Percentiles rank a stretch among this genome's conserved stretches.
Conservation (phyloP, 2,113 vertebrate species). For the Amblyopsis rosae region DNA sequence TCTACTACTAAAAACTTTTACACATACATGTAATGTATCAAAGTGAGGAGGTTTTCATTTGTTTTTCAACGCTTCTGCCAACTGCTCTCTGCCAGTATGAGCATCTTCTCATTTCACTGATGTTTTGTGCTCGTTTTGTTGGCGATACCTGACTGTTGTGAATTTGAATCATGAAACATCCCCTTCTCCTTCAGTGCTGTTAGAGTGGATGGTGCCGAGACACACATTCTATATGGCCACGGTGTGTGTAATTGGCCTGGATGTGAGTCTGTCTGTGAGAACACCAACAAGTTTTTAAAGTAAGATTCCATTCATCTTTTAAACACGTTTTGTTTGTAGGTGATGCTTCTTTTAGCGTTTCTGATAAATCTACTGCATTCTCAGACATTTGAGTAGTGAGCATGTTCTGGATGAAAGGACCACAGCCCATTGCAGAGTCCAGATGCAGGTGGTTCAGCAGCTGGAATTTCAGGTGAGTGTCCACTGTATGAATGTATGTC, state of each 20-base stretch:
- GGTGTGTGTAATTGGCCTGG: constrained; percentile 95
- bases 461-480: constrained; percentile 59
- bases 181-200: constrained; percentile 78
- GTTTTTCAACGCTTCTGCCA: constrained; percentile 29
- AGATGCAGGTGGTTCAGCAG: constrained; percentile 73
- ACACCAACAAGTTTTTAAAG: constrained; percentile 91
- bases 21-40: constrained; percentile 58
- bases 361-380: background rate
- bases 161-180: constrained; percentile 34
- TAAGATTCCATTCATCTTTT: constrained; percentile 67
- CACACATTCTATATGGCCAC: constrained; percentile 87
- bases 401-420: constrained; percentile 68
- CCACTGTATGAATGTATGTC: background rate
- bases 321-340: background rate
- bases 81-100: constrained; percentile 43
- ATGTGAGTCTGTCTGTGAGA: constrained; percentile 90
- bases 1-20: constrained; percentile 47
- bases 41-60: constrained; percentile 51
- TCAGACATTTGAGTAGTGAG: constrained; percentile 58
- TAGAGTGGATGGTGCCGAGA: constrained; percentile 78
- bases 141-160: background rate
- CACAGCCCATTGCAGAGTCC: constrained; percentile 70
- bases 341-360: background rate
- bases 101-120: background rate
- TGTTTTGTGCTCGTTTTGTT: constrained; percentile 12